Percentiles rank a stretch among this genome's conserved stretches.
These are phyloP conservation scores for Hippocampus guttulatus DNA, from an alignment of 2,113 vertebrate species.

Conservation along the genomic window DNA sequence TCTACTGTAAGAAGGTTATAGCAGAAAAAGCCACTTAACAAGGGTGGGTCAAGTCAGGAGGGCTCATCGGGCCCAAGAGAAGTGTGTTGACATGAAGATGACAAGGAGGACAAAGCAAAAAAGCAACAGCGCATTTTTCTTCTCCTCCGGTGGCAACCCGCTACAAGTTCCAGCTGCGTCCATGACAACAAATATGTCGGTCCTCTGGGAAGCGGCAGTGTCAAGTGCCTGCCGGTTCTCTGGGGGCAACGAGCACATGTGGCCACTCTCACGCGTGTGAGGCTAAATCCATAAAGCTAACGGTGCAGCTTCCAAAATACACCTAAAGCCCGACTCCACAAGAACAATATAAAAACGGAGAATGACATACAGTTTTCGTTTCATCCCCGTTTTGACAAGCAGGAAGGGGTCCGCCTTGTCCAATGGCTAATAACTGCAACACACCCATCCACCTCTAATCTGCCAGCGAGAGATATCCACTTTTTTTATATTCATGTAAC, in stretches of 20 bases:
- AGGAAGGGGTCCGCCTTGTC: too few relatives aligned
- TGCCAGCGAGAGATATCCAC: too few relatives aligned
- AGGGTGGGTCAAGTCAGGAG: background rate
- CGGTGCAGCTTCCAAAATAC: background rate
- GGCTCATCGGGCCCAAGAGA: background rate
- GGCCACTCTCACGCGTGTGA: background rate
- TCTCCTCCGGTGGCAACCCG: slow-evolving; percentile 30
- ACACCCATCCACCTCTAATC: too few relatives aligned
- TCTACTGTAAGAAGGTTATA: background rate
- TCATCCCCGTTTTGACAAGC: too few relatives aligned
- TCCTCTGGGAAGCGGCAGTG: slow-evolving; percentile 38
- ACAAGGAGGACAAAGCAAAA: background rate
- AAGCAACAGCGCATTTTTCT: slow-evolving; percentile 22
- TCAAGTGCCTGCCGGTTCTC: slow-evolving; percentile 29
- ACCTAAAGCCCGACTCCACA: background rate
- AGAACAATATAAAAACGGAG: too few relatives aligned
- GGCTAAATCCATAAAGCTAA: background rate
- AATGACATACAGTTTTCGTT: too few relatives aligned
- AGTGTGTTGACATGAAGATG: background rate
- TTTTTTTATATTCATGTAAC: too few relatives aligned
- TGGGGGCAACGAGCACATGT: slow-evolving; percentile 26
- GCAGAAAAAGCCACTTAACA: background rate
- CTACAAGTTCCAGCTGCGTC: slow-evolving; percentile 44
- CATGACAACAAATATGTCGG: slow-evolving; percentile 40
- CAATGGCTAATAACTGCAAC: too few relatives aligned